Base-by-base conservation (phyloP, 2,797 vertebrate species). In the Varecia variegata region DNA sequence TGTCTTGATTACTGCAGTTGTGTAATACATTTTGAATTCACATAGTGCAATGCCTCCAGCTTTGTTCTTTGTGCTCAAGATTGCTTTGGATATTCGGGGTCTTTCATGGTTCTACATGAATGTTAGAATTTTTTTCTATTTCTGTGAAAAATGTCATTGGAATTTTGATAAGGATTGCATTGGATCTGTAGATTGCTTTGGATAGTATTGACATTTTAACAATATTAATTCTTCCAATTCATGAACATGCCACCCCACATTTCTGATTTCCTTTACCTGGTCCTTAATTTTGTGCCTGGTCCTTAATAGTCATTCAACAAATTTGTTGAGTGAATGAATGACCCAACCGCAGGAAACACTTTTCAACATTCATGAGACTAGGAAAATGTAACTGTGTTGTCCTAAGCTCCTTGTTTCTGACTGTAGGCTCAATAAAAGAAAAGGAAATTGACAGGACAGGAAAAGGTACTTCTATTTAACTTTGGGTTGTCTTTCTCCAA, bases 391-490 rank as follows among this genome's bases (percentile, higher is more conserved):
- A 25, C 18, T 25, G 17, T 35, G 43, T 8, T 20, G 25, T 27
- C 0, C 5, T 45, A 40, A 82, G 58, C 25, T 67, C 60, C 56
- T 50, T 13, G 1, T 83, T 88, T 74, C 92, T 93, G 79, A 94
- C 80, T 90, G 71, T 80, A 96, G 95, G 56, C 89, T 96, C 88
- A 58, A 67, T 74, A 87, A 92, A 97, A 92, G 93, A 94, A 82
- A 93, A 93, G 79, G 91, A 98, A 97, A 97, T 95, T 96, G 96
- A 96, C 82, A 97, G 91, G 74, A 68, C 84, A 95, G 79, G 62
- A 93, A 98, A 92, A 95, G 79, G 95, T 85, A 94, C 97, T 98
- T 97, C 97, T 97, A 70, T 96, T 98, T 98, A 97, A 98, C 97
- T 94, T 98, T 98, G 94, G 96, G 96, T 96, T 97, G 81, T 93